Percentiles rank a stretch among this genome's conserved stretches.
These are phyloP conservation scores for Phalacrocorax brasilianus DNA, from an alignment of 2,113 vertebrate genomes.

Conservation along the genomic window DNA sequence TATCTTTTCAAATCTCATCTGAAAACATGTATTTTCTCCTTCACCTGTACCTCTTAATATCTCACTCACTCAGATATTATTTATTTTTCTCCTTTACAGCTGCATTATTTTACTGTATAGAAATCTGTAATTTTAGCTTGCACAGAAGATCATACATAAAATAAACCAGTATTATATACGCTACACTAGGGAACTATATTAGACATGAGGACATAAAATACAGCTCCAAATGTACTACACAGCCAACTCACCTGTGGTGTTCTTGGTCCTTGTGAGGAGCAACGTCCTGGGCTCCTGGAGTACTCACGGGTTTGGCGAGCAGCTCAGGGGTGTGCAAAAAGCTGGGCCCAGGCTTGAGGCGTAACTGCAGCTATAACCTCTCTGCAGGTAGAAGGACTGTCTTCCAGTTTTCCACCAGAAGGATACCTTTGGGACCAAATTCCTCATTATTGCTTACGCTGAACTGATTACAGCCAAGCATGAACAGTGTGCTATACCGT, in stretches of 20 bases:
- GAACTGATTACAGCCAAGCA: neutral
- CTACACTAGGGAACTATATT: neutral
- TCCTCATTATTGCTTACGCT: neutral
- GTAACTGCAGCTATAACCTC: neutral
- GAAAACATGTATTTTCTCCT: neutral
- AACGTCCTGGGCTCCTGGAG: neutral
- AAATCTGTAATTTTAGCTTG: neutral
- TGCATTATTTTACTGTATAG: neutral
- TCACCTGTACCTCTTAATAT: neutral
- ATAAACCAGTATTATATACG: neutral
- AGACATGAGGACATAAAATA: neutral
- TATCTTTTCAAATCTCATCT: constrained; percentile 14
- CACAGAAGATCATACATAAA: neutral
- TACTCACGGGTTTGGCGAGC: neutral
- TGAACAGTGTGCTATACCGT: neutral
- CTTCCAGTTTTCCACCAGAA: neutral
- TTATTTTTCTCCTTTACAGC: neutral
- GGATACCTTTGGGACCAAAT: neutral
- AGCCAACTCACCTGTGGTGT: neutral
- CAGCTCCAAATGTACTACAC: neutral
- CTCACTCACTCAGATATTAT: neutral
- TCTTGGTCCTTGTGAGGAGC: neutral
- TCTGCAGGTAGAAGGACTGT: accelerated
- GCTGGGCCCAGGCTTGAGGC: neutral
- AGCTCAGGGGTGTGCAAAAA: neutral